Percentiles rank a stretch among this genome's conserved stretches.
These are phyloP conservation scores for Arvicanthis niloticus DNA, from an alignment of 2,113 vertebrate species.

Conservation along the genomic window DNA sequence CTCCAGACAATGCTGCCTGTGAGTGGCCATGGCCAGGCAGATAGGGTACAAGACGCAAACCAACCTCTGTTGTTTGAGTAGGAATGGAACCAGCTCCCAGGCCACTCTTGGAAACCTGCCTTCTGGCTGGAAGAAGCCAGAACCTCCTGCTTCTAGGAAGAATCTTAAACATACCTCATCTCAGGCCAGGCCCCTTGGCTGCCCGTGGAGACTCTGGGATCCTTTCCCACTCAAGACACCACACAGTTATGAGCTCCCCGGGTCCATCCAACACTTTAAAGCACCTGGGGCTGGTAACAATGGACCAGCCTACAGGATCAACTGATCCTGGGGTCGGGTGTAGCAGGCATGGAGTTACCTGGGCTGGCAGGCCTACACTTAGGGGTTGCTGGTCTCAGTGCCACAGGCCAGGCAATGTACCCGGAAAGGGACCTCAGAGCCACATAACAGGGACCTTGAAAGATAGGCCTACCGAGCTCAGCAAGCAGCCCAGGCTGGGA, in stretches of 20 bases:
- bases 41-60: not conserved
- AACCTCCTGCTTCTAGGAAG: not conserved
- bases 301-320: not conserved
- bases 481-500: not conserved
- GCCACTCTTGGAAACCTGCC: fast-evolving
- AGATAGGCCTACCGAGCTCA: not conserved
- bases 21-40: fast-evolving
- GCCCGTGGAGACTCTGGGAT: not conserved
- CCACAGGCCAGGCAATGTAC: not conserved
- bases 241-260: not conserved
- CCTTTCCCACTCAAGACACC: not conserved
- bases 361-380: not conserved
- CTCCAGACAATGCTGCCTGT: not conserved
- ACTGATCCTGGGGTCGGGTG: not conserved
- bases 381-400: no score
- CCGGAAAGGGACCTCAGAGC: not conserved
- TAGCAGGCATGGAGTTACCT: not conserved
- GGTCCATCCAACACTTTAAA: not conserved
- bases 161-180: not conserved
- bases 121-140: not conserved
- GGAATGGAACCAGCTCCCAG: not conserved
- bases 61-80: not conserved
- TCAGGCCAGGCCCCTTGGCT: not conserved
- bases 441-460: no score
- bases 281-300: not conserved